Percentiles rank a stretch among this genome's conserved stretches.
Evolutionary conservation across 1,140 invertebrate species (phyloP).

Genomic region (Sycobia sp.): DNA sequence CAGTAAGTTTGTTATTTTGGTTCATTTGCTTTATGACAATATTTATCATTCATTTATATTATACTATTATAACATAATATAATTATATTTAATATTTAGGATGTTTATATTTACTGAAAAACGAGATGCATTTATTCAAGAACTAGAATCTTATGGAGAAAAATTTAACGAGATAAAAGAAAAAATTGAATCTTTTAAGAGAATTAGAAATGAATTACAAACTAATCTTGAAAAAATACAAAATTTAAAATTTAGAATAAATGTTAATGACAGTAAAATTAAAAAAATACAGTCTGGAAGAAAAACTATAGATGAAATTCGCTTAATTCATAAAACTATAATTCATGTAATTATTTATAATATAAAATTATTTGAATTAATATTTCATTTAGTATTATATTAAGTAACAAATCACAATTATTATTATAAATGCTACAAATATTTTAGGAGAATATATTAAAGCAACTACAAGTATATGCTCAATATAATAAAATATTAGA

Average conservation of each 20-base stretch:
- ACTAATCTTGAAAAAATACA: conserved; percentile 42
- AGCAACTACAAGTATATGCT: conserved; percentile 11
- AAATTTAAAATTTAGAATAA: conserved; percentile 47
- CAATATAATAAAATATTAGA: conserved; percentile 43
- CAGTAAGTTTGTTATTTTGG: conserved; percentile 40
- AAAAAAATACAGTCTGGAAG: conserved; percentile 39
- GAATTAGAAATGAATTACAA: conserved; percentile 42
- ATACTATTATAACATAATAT: background rate
- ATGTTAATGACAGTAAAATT: conserved; percentile 41
- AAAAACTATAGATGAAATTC: conserved; percentile 49
- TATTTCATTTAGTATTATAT: conserved; percentile 10
- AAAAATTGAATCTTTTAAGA: conserved; percentile 48
- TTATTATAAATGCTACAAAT: background rate
- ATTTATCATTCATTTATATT: too few relatives aligned
- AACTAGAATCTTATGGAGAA: conserved; percentile 20
- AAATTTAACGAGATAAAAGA: conserved; percentile 44
- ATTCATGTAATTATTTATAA: conserved; percentile 43
- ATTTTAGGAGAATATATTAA: conserved; percentile 8
- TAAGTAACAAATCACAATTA: conserved; percentile 3
- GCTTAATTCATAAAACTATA: conserved; percentile 34
- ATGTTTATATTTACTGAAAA: conserved; percentile 12
- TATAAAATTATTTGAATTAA: background rate
- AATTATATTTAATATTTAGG: conserved; percentile 15
- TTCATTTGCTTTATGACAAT: too few relatives aligned
- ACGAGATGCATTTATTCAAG: background rate